phyloP scores from a whole-genome alignment of 2,888 invertebrate genomes.

The Lasioglossum calceatum region DNA sequence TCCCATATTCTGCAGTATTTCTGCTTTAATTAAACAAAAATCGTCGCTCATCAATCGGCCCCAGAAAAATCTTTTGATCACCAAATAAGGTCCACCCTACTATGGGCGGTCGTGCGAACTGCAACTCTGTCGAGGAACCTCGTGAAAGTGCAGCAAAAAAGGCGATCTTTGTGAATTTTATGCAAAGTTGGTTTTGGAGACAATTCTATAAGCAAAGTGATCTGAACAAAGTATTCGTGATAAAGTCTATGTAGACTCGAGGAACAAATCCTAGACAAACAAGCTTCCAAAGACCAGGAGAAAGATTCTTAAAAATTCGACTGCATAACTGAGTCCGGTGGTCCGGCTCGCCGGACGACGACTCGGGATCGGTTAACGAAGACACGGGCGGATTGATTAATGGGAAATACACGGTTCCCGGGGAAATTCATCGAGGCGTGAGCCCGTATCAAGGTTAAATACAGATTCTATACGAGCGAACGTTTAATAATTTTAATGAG shows the following conservation, averaged over 20 bases:
- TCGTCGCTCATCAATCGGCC: too few relatives aligned
- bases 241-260: background rate
- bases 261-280: background rate
- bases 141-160: background rate
- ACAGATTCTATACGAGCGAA: constrained; percentile 58
- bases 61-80: too few relatives aligned
- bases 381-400: constrained; percentile 58
- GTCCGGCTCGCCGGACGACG: constrained; percentile 22
- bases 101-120: background rate
- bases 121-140: background rate
- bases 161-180: background rate
- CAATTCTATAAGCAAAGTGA: background rate
- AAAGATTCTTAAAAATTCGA: background rate
- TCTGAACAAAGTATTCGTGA: background rate
- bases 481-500: constrained; percentile 74
- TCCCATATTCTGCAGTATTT: too few relatives aligned
- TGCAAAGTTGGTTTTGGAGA: background rate
- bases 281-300: background rate
- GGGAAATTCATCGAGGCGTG: constrained; percentile 31
- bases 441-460: constrained; percentile 62
- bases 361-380: constrained; percentile 47
- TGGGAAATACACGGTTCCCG: constrained; percentile 46
- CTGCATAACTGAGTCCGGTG: background rate
- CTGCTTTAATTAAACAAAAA: too few relatives aligned
- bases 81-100: too few relatives aligned